Percentiles rank a stretch among this genome's conserved stretches.
Evolutionary conservation across 1,140 invertebrate genomes (phyloP).

Genomic region (Drosophila micromelanica): DNA sequence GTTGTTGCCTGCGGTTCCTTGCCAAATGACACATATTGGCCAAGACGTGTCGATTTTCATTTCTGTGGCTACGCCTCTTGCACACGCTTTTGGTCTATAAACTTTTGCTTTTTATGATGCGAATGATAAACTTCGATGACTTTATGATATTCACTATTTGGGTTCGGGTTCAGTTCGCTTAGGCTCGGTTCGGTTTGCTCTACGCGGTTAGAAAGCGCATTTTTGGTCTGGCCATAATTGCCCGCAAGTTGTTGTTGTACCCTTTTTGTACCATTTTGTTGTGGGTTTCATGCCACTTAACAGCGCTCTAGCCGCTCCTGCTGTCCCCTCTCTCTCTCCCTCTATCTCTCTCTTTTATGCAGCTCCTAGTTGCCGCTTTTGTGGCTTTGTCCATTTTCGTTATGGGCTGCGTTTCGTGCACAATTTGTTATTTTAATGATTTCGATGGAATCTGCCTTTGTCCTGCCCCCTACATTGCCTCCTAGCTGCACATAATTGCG

Average conservation of each 20-base stretch:
- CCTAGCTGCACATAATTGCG: conserved; percentile 19
- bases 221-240: conserved; percentile 19
- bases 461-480: not conserved
- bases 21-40: conserved; percentile 74
- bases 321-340: not conserved
- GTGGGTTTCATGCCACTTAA: conserved; percentile 50
- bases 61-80: conserved; percentile 61
- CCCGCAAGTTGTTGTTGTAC: conserved; percentile 55
- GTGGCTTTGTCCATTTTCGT: conserved; percentile 61
- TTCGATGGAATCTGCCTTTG: conserved; percentile 70
- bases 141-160: conserved; percentile 54
- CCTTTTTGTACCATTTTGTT: conserved; percentile 76
- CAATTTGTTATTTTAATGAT: conserved; percentile 84
- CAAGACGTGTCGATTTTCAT: conserved; percentile 61
- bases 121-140: conserved; percentile 79
- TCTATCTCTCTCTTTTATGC: not conserved
- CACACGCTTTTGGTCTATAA: conserved; percentile 69
- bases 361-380: conserved; percentile 30
- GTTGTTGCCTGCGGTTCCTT: conserved; percentile 9
- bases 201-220: conserved; percentile 46
- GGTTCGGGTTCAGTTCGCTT: not conserved
- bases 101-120: conserved; percentile 40
- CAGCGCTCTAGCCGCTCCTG: conserved; percentile 9
- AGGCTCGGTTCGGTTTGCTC: not conserved
- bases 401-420: conserved; percentile 69